Evolutionary conservation across 2,113 vertebrate genomes (phyloP), one percentile per base, ranked within the genome.

Genomic region (Centropus unirufus): DNA sequence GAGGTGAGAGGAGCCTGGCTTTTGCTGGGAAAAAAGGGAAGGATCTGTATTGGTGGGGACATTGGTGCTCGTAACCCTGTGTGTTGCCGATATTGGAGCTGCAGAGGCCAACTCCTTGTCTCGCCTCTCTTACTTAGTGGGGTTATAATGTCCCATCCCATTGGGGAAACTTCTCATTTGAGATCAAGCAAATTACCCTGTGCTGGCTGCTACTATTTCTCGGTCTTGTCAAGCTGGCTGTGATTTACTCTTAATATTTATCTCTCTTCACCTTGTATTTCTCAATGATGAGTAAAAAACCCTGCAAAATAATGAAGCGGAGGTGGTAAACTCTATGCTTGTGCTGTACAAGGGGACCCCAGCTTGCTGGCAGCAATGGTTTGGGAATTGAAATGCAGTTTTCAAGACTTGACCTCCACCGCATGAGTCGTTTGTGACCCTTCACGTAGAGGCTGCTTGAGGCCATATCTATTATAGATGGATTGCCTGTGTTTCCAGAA

Each of bases 161-260:
- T 15, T 0, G 12, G 79, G 49, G 36, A 82, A 67, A 12, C 66
- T 23, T 49, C 87, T 89, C 49, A 7, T 84, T 17, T 36, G 40
- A 69, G 54, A 61, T 46, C 26, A 47, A 32, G 49, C 24, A 54
- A 69, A 85, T 94, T 39, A 49, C n/a, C 44, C 54, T n/a, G 49
- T 4, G 12, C 81, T 83, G 87, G 39, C 84, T 83, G 90, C 92
- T 76, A 0, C 61, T 67, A 1, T 66, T 95, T 57, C 61, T 77
- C 6, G 0, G 24, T 54, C 78, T 85, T 54, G 36, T 54, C 79
- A 82, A 63, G n/a, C 79, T 57, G 78, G 54, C 55, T 70, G 72
- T 81, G 92, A 92, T 86, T 96, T 90, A 58, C 74, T 93, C 64
- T 59, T 83, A 44, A 42, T 88, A 87, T 84, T 89, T 90, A 75